Evolutionary conservation across 2,888 invertebrate genomes (phyloP), one percentile per base, ranked within the genome.

Genomic region (Tridacna crocea): DNA sequence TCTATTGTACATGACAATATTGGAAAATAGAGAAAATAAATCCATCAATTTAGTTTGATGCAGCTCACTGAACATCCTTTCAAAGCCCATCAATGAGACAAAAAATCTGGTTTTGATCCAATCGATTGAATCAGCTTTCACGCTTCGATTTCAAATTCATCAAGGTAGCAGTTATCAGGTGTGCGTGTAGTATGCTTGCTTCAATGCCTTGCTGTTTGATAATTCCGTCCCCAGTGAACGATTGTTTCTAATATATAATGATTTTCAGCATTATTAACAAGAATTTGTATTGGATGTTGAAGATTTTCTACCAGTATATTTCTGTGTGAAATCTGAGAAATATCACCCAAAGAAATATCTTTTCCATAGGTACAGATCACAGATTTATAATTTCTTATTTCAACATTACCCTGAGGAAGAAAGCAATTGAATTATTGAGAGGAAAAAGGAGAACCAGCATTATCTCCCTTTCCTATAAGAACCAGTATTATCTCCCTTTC

Each of bases 31-130:
- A 51, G 70, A 75, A 79, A 74, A 75, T 74, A 79, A 79, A 74
- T 74, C 68, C 74, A 79, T 79, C 79, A 79, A 79, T 79, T 75
- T 72, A 60, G 65, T 47, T 63, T 46, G 74, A 24, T 55, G 61
- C 79, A 24, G 26, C 63, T 74, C 75, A 75, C 26, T 48, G 74
- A 47, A 22, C 74, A 74, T 73, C 74, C 61, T 55, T 79, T 79
- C 79, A 79, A 22, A 27, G 17, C 55, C 61, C 51, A 65, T 73
- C 73, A 78, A 65, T 65, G 78, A 63, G 55, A 74, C 65, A 65
- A 63, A 75, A 65, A 75, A 72, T 47, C 72, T 73, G 58, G 36
- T 73, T 73, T 58, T 55, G 58, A 73, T 58, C 58, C 72, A 58
- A 73, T 73, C 72, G 58, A 73, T 73, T 68, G 68, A 68, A 68